Evolutionary conservation across 2,888 invertebrate species (phyloP), one percentile per base, ranked within the genome.

Genomic region (Epinotia demarniana): DNA sequence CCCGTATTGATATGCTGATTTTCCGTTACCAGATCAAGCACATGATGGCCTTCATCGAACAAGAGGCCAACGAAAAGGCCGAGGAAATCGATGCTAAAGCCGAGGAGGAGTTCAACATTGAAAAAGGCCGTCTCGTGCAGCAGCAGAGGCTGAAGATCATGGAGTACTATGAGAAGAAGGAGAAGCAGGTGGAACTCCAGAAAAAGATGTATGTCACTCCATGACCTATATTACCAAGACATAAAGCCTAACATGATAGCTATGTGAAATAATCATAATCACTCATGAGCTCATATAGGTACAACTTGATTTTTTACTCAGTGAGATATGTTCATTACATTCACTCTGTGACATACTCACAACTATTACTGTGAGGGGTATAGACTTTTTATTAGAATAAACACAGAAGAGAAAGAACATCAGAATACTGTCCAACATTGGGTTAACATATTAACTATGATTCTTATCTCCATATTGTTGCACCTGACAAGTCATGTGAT

Each of bases 11-110:
- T 33, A 64, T 62, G 49, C 23, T 57, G 62, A 53, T 73, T 75
- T 81, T 78, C 79, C 79, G 77, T 83, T 92, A 91, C 80, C 92
- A 99, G 99, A 99, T 99, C 94, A 99, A 99, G 95, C 99, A 99
- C 93, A 99, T 99, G 99, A 99, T 99, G 98, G 99, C 99, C 94
- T 99, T 99, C 96, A 99, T 99, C 94, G 99, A 99, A 95, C 99
- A 99, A 96, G 99, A 99, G 95, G 99, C 99, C 93, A 99, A 99
- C 95, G 99, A 99, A 95, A 99, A 99, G 94, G 99, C 99, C 70
- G 99, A 99, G 94, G 99, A 99, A 96, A 99, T 99, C 91, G 99
- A 99, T 96, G 99, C 99, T 67, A 99, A 99, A 95, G 99, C 99
- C 66, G 99, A 99, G 90, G 99, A 99, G 94, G 99, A 99, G 94